These are phyloP conservation scores for Eueides isabella DNA, from an alignment of 1,140 invertebrate species.

Conservation along the genomic window DNA sequence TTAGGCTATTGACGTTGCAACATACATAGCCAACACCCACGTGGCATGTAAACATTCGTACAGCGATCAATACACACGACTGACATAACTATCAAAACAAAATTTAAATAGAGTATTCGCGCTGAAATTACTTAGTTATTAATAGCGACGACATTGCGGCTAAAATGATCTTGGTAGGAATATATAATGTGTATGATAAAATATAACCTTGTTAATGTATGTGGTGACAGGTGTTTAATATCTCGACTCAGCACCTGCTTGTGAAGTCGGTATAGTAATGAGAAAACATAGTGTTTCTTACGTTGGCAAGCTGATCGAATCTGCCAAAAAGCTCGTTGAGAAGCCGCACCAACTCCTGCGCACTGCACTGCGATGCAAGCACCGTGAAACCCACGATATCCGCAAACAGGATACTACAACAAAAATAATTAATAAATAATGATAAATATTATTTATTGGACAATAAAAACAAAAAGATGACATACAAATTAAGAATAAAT, in stretches of 20 bases:
- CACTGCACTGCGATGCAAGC: slow-evolving; percentile 92
- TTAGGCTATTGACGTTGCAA: background rate
- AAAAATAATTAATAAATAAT: background rate
- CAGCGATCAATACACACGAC: background rate
- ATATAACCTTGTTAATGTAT: slow-evolving; percentile 27
- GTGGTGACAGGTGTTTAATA: slow-evolving; percentile 20
- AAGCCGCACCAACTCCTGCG: slow-evolving; percentile 89
- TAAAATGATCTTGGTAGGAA: slow-evolving; percentile 20
- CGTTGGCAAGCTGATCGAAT: slow-evolving; percentile 95
- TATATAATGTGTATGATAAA: slow-evolving; percentile 22
- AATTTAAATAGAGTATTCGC: slow-evolving; percentile 20
- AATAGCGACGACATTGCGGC: slow-evolving; percentile 24
- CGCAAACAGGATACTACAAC: slow-evolving; percentile 94
- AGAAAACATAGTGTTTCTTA: slow-evolving; percentile 76
- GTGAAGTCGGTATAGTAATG: background rate
- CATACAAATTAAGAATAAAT: too few species aligned
- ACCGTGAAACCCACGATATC: slow-evolving; percentile 98
- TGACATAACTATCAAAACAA: slow-evolving; percentile 25
- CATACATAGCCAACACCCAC: background rate
- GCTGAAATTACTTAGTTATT: slow-evolving; percentile 29
- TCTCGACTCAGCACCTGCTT: slow-evolving; percentile 19
- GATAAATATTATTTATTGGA: too few species aligned
- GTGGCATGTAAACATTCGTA: slow-evolving; percentile 6
- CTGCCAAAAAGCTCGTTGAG: slow-evolving; percentile 97
- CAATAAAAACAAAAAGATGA: too few species aligned